Evolutionary conservation across 2,888 invertebrate species (phyloP), one percentile per base, ranked within the genome.

Genomic region (Charanyca ferruginea): DNA sequence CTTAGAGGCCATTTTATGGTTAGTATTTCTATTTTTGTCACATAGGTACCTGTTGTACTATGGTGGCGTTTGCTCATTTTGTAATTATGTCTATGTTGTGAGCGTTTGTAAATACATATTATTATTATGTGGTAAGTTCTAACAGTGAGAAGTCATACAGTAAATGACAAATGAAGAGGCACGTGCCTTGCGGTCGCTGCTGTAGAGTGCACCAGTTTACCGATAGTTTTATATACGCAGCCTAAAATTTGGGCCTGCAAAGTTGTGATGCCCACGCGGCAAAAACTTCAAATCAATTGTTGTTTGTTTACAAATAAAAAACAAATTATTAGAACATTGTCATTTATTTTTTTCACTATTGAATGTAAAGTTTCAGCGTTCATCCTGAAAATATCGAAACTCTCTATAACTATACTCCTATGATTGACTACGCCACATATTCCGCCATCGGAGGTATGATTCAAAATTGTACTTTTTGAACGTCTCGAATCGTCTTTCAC

Each of bases 11-110:
- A n/a, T n/a, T n/a, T n/a, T n/a, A n/a, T n/a, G n/a, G n/a, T n/a
- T n/a, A n/a, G n/a, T n/a, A n/a, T n/a, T n/a, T n/a, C n/a, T n/a
- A n/a, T n/a, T n/a, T n/a, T n/a, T n/a, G n/a, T n/a, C n/a, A n/a
- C n/a, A n/a, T n/a, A n/a, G n/a, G n/a, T n/a, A n/a, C n/a, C n/a
- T n/a, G n/a, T n/a, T n/a, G n/a, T n/a, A n/a, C n/a, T n/a, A n/a
- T n/a, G 28, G 22, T 47, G 23, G 16, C 32, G 44, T 16, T 45
- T 61, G 65, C 54, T 66, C 47, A 64, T 38, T 47, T 44, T 41
- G 38, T 41, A 28, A 48, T n/a, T n/a, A n/a, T n/a, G n/a, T n/a
- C n/a, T n/a, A n/a, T n/a, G 23, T 55, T 32, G 38, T 41, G 47
- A 66, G 54, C 22, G 11, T 38, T 48, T 22, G 41, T 41, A 22